These are phyloP conservation scores for Ramazzottius varieornatus DNA, from an alignment of 2,888 invertebrate species.

Conservation along the genomic window DNA sequence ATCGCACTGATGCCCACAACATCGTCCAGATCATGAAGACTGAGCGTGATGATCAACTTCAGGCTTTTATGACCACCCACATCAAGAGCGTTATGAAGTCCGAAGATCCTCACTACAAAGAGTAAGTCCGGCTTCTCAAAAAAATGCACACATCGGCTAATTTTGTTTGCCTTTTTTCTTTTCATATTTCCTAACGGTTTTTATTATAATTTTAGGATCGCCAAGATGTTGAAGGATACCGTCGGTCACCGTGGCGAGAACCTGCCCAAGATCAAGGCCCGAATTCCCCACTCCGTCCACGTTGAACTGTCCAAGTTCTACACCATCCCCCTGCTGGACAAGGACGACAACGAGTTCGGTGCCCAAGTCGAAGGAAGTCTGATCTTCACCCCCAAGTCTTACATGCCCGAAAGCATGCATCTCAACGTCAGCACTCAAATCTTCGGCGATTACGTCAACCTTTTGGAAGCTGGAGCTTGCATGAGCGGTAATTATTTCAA, in stretches of 20 bases:
- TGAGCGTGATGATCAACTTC: not conserved
- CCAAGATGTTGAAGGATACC: not conserved
- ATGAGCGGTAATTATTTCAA: not conserved
- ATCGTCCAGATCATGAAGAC: not conserved
- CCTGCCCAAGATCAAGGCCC: not conserved
- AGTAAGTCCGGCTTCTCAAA: not conserved
- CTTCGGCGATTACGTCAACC: not conserved
- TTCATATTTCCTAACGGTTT: not conserved
- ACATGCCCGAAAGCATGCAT: not conserved
- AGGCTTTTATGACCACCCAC: not conserved
- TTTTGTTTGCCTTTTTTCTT: not conserved
- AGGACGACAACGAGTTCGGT: not conserved
- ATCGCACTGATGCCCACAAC: not conserved
- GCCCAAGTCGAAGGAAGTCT: not conserved
- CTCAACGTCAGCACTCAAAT: conserved; percentile 1
- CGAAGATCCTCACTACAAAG: not conserved
- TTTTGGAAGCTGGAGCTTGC: not conserved
- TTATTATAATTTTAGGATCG: not conserved
- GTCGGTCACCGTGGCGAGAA: not conserved
- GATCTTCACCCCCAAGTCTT: not conserved
- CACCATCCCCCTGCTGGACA: not conserved
- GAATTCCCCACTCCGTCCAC: not conserved
- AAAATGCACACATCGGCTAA: no score
- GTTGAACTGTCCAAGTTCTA: not conserved
- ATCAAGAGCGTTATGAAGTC: not conserved